Base-by-base conservation (phyloP, 2,113 vertebrate genomes). In the Pachycephala philippinensis region DNA sequence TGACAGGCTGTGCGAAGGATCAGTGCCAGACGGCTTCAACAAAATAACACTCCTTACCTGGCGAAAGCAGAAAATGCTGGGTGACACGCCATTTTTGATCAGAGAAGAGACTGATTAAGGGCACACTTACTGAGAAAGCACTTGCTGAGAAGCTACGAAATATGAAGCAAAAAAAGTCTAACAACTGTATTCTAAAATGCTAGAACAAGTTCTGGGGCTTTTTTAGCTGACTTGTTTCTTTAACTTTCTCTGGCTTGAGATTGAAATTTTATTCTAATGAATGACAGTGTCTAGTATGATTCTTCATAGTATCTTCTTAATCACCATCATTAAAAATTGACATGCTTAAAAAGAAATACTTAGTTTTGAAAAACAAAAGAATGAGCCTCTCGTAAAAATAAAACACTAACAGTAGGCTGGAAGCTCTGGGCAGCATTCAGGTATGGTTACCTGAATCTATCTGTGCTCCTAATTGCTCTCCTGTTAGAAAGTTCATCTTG, bases 1-100 rank as follows among this genome's bases (percentile, higher is more conserved):
- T 11, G 18, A 40, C 1, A 50, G 35, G 28, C 42, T 66, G 31
- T 9, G 24, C 1, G 0, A 69, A 82, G 14, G 19, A 13, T 16
- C 61, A 19, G 33, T 15, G 11, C 42, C 54, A 77, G 18, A n/a
- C 6, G 4, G 30, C 42, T 70, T 57, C 70, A 78, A 16, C 2
- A 0, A 87, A 61, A 5, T 7, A 53, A 57, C 21, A 53, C 10
- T 39, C 37, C 17, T 28, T 26, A 81, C 4, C 21, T 33, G 11
- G 4, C 40, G 16, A 80, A 81, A 60, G 44, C 18, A 90, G 44
- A 49, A 89, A 69, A 61, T 20, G 7, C 10, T 69, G 19, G 11
- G 33, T 19, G 12, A 50, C 13, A 35, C 6, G 27, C 5, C 4
- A 6, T 35, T 70, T 84, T 65, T 74, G 37, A 24, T 69, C 9